Conservation (phyloP, 2,797 vertebrate genomes). For the Oryzias sinensis region DNA sequence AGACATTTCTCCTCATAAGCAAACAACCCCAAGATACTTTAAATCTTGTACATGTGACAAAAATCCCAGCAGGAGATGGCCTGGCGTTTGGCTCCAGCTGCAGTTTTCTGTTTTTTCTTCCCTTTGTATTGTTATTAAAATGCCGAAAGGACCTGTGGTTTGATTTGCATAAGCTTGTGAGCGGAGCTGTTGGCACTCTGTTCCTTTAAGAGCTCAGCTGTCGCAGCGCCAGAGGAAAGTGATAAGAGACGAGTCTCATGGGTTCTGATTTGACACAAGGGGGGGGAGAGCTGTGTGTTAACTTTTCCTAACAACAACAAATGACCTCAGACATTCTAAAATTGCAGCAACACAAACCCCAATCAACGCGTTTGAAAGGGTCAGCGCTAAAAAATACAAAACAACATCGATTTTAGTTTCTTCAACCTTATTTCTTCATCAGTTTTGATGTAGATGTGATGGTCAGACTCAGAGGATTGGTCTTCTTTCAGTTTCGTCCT, state of each 20-base stretch:
- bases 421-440: constrained; percentile 13
- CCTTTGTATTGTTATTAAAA: constrained; percentile 41
- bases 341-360: constrained; percentile 8
- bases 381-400: constrained; percentile 15
- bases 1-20: constrained; percentile 51
- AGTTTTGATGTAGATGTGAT: constrained; percentile 35
- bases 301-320: constrained; percentile 52
- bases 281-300: constrained; percentile 56
- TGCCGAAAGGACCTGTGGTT: background rate
- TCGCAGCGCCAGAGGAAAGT: constrained; percentile 48
- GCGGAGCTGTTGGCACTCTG: constrained; percentile 4
- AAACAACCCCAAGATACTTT: constrained; percentile 48
- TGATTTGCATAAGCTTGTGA: constrained; percentile 37
- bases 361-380: no score
- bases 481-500: constrained; percentile 20
- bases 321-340: constrained; percentile 55
- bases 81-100: constrained; percentile 12
- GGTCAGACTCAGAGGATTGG: constrained; percentile 19
- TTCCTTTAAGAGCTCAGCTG: constrained; percentile 55
- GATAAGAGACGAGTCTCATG: constrained; percentile 61
- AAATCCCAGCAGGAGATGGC: constrained; percentile 27
- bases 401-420: constrained; percentile 9
- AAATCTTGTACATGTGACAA: constrained; percentile 53
- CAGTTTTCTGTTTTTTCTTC: constrained; percentile 9
- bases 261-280: constrained; percentile 60